Evolutionary conservation across 2,888 invertebrate species (phyloP), one percentile per base, ranked within the genome.

Genomic region (Glaucopsyche alexis): DNA sequence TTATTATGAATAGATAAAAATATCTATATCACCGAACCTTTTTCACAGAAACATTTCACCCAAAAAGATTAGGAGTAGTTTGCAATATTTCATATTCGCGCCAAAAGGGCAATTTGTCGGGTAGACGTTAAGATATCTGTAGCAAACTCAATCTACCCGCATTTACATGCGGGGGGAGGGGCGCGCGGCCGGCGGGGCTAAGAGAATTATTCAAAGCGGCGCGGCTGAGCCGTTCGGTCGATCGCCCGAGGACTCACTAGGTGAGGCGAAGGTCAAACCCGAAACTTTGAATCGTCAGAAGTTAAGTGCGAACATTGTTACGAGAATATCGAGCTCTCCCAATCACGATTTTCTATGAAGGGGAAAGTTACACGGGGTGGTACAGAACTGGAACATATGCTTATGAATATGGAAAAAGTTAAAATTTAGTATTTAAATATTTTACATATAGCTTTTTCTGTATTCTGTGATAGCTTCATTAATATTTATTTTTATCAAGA

Each of bases 161-260:
- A 91, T 91, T 91, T 90, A 85, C 90, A 90, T 90, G 87, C 87
- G 87, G 84, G 76, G 70, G 86, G 29, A 19, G 60, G 6, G 29
- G 13, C 13, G 29, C 60, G 60, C 29, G 60, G 11, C 13, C 87
- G 83, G 85, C 78, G 82, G 83, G 82, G 84, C 86, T 88, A 90
- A 91, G 88, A 87, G 86, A 85, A 90, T 91, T 91, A 91, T 91
- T 91, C 90, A 90, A 90, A 90, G 87, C 85, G 87, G 85, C 78
- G 77, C 78, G 76, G 76, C 77, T 78, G 79, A 82, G 79, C 81
- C 79, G 82, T 78, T 78, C 80, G 82, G 82, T 80, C 74, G 66
- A 60, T 74, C 55, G 81, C 75, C 75, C 71, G 74, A 75, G 73
- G 74, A 40, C 50, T 73, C 75, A 76, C 76, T 77, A 77, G 77